Evolutionary conservation across 2,113 vertebrate species (phyloP), one percentile per base, ranked within the genome.

Genomic region (Anguilla japonica): DNA sequence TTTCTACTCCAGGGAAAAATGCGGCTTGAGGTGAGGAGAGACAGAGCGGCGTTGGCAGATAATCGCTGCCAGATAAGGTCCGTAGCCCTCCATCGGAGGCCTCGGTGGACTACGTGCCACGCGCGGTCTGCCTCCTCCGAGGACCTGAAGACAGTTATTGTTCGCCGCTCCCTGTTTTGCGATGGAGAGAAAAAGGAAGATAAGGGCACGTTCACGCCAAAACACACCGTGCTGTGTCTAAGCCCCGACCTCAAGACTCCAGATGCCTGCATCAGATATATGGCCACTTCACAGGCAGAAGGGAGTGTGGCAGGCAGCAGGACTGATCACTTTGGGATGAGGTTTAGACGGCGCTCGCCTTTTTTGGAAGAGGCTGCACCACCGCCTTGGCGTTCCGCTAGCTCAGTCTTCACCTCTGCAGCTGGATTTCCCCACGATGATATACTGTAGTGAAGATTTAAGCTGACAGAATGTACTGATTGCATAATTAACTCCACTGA

Each of bases 141-240:
- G 53, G 5, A 9, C 53, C 29, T 14, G 16, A 79, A 57, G 34
- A 57, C 29, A 5, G 46, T 46, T 16, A 26, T 22, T 41, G 46
- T 22, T 41, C 29, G 16, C 8, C 20, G 46, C 67, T 79, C 43
- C n/a, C 71, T 79, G 39, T 18, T 29, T 29, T 80, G 53, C 81
- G 75, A 41, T 5, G 39, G 84, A 60, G 15, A 20, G 39, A 18
- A 3, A 34, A 3, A 34, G 39, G 84, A 14, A 6, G 75, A 80
- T 85, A 60, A 80, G 1, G 14, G 13, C 0, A 14, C 39, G n/a
- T 18, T 80, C 78, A 57, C 18, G 78, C 41, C 29, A n/a, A 50
- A 75, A 26, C 84, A 80, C n/a, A 78, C 84, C 8, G 18, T 41
- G 84, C 7, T 80, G 43, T 85, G 84, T 85, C 84, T 85, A 1